Conservation (phyloP, 2,797 vertebrate species). For the Apogon talboti region DNA sequence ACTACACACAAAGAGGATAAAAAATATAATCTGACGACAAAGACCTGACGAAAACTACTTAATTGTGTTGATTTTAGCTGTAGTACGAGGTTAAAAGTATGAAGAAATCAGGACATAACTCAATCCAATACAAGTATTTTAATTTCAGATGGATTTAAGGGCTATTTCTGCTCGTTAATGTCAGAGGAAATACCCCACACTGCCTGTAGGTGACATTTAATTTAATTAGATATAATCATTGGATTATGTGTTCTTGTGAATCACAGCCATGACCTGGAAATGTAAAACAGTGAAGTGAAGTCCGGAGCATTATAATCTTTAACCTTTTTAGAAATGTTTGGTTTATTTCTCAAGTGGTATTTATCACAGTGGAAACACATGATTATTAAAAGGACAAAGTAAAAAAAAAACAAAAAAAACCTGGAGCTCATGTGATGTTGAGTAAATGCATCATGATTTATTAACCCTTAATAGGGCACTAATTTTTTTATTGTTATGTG, state of each 20-base stretch:
- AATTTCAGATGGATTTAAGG: too few relatives aligned
- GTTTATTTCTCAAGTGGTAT: slow-evolving; percentile 23
- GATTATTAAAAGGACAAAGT: slow-evolving; percentile 14
- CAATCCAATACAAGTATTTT: too few relatives aligned
- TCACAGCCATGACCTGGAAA: slow-evolving; percentile 53
- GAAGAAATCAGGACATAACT: too few relatives aligned
- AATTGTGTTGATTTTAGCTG: too few relatives aligned
- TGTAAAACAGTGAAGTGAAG: slow-evolving; percentile 54
- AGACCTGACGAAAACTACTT: too few relatives aligned
- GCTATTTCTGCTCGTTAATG: not conserved
- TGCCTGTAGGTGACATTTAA: slow-evolving; percentile 72
- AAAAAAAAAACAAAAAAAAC: slow-evolving; percentile 15
- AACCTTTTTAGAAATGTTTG: slow-evolving; percentile 44
- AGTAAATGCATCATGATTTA: not conserved
- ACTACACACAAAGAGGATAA: too few relatives aligned
- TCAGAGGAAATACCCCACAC: slow-evolving; percentile 33
- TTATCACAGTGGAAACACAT: not conserved
- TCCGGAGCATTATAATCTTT: slow-evolving; percentile 29
- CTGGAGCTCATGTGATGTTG: slow-evolving; percentile 12
- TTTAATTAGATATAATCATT: slow-evolving; percentile 76
- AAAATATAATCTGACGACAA: too few relatives aligned
- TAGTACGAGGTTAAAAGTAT: too few relatives aligned
- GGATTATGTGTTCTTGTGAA: slow-evolving; percentile 56
- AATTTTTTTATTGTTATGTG: too few relatives aligned
- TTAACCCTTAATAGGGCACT: too few relatives aligned